A percentile compares a stretch with the other conserved stretches of the same genome.
phyloP scores from a whole-genome alignment of 2,797 vertebrate genomes.

The Notoglanidium macrostoma region DNA sequence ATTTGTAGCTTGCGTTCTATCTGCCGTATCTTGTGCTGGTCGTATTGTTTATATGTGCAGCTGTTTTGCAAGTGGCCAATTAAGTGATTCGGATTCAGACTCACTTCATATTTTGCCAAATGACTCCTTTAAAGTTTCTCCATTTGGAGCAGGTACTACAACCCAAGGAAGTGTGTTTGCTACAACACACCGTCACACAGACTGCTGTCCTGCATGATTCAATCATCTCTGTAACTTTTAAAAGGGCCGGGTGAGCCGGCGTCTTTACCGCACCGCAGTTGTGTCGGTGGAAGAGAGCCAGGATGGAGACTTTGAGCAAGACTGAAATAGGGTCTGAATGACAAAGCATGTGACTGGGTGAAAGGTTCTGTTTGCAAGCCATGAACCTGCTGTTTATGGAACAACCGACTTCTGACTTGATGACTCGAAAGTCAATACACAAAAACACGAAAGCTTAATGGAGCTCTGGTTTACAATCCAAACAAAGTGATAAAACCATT shows the following conservation, averaged over 20 bases:
- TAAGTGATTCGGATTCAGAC: background rate
- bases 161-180: background rate
- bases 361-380: constrained; percentile 1
- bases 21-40: background rate
- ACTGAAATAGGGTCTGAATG: background rate
- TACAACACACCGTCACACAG: background rate
- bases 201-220: background rate
- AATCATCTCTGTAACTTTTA: too few species aligned
- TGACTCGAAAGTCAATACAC: background rate
- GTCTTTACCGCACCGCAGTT: background rate
- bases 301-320: background rate
- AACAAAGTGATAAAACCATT: background rate
- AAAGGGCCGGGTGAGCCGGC: too few species aligned
- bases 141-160: background rate
- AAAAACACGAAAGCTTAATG: background rate
- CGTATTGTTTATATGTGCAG: background rate
- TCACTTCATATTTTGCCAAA: background rate
- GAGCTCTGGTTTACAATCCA: background rate
- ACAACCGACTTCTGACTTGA: background rate
- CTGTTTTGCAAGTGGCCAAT: background rate
- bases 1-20: background rate
- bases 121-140: background rate
- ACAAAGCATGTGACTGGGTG: background rate
- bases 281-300: background rate
- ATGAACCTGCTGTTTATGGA: background rate